phyloP scores from a whole-genome alignment of 2,888 invertebrate species.

The Pammene fasciana region DNA sequence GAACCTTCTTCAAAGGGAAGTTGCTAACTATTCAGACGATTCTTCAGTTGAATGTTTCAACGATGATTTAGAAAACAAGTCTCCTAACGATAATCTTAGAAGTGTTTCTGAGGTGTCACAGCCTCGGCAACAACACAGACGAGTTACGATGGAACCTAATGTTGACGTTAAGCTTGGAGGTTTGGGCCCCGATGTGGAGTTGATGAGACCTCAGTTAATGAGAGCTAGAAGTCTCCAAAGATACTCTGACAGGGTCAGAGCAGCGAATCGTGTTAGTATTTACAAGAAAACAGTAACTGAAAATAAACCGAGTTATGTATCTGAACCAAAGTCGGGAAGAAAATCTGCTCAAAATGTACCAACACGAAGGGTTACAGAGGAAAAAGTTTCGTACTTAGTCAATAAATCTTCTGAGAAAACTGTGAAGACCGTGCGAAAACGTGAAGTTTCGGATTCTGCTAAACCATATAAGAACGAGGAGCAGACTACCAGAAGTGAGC shows the following conservation, averaged over 20 bases:
- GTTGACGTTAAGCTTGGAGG: slow-evolving; percentile 71
- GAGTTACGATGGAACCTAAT: slow-evolving; percentile 58
- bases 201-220: slow-evolving; percentile 72
- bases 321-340: slow-evolving; percentile 48
- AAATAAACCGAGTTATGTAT: slow-evolving; percentile 57
- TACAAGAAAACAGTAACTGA: slow-evolving; percentile 67
- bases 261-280: slow-evolving; percentile 74
- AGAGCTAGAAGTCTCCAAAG: slow-evolving; percentile 77
- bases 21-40: slow-evolving; percentile 58
- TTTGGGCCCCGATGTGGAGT: slow-evolving; percentile 73
- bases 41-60: slow-evolving; percentile 60
- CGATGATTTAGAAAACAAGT: slow-evolving; percentile 52
- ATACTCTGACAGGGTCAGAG: slow-evolving; percentile 77
- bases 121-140: slow-evolving; percentile 56
- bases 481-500: slow-evolving; percentile 38
- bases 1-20: slow-evolving; percentile 63
- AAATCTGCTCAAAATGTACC: slow-evolving; percentile 46
- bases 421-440: slow-evolving; percentile 49
- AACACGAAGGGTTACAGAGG: slow-evolving; percentile 47
- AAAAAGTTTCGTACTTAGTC: slow-evolving; percentile 63
- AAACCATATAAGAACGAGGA: slow-evolving; percentile 49
- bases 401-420: slow-evolving; percentile 61
- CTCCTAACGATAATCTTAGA: slow-evolving; percentile 57
- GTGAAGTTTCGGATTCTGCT: slow-evolving; percentile 60
- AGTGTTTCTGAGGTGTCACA: slow-evolving; percentile 73